Evolutionary conservation across 2,888 invertebrate species (phyloP), one percentile per base, ranked within the genome.

Genomic region (Germaria angustata): DNA sequence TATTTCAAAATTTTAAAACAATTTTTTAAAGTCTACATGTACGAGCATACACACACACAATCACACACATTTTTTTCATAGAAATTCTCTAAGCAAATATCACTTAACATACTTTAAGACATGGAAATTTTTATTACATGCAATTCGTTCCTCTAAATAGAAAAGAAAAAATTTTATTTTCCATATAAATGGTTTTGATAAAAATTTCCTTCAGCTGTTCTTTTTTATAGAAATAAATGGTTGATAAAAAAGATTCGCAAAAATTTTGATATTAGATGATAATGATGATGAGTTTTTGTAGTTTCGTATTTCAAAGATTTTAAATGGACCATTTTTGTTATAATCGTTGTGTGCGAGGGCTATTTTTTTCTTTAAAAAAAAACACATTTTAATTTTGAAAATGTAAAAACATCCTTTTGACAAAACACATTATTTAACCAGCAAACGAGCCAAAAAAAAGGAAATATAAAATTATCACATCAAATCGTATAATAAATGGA

Each of bases 401-500:
- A n/a, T n/a, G n/a, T n/a, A n/a, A n/a, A n/a, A n/a, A n/a, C n/a
- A n/a, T n/a, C n/a, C n/a, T n/a, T n/a, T 53, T 63, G 28, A 17
- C 49, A 63, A 51, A 61, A 49, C 24, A 49, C 61, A 51, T 59
- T 36, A 34, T 13, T 20, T 28, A 69, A 44, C 32, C 20, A 22
- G 22, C 22, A 15, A 49, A 8, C 15, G 9, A 49, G 41, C 49
- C n/a, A 32, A 41, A 55, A 24, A 51, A 51, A 32, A 20, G 34
- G 22, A 32, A 41, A 68, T 32, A 44, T 68, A 28, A 73, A 53
- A 51, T 71, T 32, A 69, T 44, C 41, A 41, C 28, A 32, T 22
- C 2, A 8, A 32, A 32, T 32, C 9, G 34, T 1, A 1, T 44
- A 2, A 9, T 24, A 51, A 57, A 46, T 49, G 15, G 13, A 7